Evolutionary conservation across 2,888 invertebrate species (phyloP).

Genomic region (Caenorhabditis doughertyi): DNA sequence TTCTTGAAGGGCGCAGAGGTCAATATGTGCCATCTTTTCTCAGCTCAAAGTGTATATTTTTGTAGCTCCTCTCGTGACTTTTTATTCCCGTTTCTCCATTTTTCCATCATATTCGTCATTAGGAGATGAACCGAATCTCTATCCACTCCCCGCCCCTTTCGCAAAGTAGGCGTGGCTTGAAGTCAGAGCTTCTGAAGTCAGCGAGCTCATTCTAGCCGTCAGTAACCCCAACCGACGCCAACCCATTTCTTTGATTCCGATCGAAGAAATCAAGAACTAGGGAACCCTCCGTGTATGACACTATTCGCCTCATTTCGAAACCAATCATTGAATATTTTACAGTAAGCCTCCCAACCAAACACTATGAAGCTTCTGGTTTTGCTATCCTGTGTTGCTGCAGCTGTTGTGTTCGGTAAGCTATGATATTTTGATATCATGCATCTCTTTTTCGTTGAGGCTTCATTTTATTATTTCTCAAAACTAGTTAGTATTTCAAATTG

Average conservation of each 20-base stretch:
- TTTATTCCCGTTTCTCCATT: conserved; percentile 4
- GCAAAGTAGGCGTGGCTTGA: conserved; percentile 50
- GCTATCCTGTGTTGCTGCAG: conserved; percentile 44
- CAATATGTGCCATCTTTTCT: conserved; percentile 10
- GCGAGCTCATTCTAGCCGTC: conserved; percentile 54
- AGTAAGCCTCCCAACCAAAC: conserved; percentile 39
- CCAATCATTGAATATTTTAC: conserved; percentile 1
- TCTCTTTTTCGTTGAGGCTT: neutral
- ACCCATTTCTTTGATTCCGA: conserved; percentile 27
- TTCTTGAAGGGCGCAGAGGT: conserved; percentile 33
- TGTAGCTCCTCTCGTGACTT: conserved; percentile 39
- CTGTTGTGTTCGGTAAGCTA: conserved; percentile 52
- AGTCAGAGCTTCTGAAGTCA: conserved; percentile 5
- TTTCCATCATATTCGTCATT: conserved; percentile 39
- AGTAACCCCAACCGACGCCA: conserved; percentile 49
- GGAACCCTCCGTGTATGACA: conserved; percentile 19
- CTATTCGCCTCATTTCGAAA: neutral
- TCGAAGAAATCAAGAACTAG: conserved; percentile 10
- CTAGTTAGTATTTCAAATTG: conserved; percentile 12
- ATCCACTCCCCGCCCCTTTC: conserved; percentile 34
- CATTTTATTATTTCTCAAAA: neutral
- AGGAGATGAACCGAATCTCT: conserved; percentile 26
- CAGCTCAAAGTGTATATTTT: conserved; percentile 20
- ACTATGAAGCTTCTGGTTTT: conserved; percentile 55
- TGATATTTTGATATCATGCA: neutral